Percentiles rank a stretch among this genome's conserved stretches.
Evolutionary conservation across 2,888 invertebrate species (phyloP).

Genomic region (Cheilosia vulpina): DNA sequence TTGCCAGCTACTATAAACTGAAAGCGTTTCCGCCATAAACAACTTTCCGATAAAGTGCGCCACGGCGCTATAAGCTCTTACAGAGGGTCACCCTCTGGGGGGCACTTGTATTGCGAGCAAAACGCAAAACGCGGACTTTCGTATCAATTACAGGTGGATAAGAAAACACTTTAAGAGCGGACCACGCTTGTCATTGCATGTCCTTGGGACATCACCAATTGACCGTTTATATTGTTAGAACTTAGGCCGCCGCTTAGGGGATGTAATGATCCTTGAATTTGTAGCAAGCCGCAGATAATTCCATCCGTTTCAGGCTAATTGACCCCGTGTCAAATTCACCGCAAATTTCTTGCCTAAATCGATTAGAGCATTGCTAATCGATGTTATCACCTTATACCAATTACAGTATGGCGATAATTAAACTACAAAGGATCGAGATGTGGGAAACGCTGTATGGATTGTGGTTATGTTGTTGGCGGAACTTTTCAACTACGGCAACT

Average conservation of each 20-base stretch:
- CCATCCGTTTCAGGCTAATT: conserved; percentile 30
- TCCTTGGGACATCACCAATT: conserved; percentile 8
- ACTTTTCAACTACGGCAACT: conserved; percentile 33
- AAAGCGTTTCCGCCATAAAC: conserved; percentile 63
- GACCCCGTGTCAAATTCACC: conserved; percentile 5
- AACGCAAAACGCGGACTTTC: conserved; percentile 52
- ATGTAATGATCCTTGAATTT: neutral
- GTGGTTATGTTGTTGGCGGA: conserved; percentile 7
- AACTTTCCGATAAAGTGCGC: conserved; percentile 53
- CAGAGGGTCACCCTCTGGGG: conserved; percentile 47
- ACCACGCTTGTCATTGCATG: conserved; percentile 29
- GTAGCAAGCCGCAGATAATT: neutral
- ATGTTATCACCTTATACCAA: conserved; percentile 24
- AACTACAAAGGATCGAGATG: neutral
- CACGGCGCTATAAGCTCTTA: conserved; percentile 5
- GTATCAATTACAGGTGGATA: conserved; percentile 58
- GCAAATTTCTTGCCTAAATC: neutral
- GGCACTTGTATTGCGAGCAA: conserved; percentile 18
- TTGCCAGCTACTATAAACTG: conserved; percentile 52
- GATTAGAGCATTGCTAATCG: conserved; percentile 14
- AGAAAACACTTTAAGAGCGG: conserved; percentile 39
- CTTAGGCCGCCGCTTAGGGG: neutral
- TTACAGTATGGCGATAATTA: conserved; percentile 23
- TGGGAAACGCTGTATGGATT: conserved; percentile 9
- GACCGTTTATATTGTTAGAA: no score